Base-by-base conservation (phyloP, 2,888 invertebrate species). In the Orchesellides sinensis region DNA sequence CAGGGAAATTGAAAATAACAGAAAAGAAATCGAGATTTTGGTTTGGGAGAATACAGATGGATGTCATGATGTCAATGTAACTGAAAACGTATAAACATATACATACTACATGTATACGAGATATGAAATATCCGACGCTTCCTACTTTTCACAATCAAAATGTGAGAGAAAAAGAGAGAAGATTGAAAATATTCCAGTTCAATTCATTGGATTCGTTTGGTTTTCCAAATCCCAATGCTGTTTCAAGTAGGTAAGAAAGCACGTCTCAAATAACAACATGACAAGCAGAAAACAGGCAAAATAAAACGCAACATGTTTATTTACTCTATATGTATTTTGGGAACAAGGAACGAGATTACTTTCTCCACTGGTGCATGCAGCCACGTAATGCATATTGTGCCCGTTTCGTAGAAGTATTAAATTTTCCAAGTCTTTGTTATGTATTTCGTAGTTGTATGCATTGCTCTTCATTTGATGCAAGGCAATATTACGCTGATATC, bases 131-230 rank as follows among this genome's bases (percentile, higher is more conserved):
- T n/a, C n/a, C n/a, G n/a, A n/a, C n/a, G n/a, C n/a, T n/a, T n/a
- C n/a, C n/a, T n/a, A 35, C 35, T 35, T 12, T 21, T 52, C 21
- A 8, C 17, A 49, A 25, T 66, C 27, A 32, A 49, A 66, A 14
- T 47, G 35, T 17, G n/a, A n/a, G n/a, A n/a, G n/a, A n/a, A 14
- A 27, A 59, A 59, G 40, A 6, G 21, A 47, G 21, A 66, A 27
- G 66, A 66, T 66, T 66, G 66, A 66, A 66, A 66, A 66, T 66
- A 66, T 66, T 66, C 66, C 66, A 49, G 10, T 66, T 66, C 47
- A 66, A 63, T 63, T 35, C 40, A 23, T 63, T 40, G 61, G 8
- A 8, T 14, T 63, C 23, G 8, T 23, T 63, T 6, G 21, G 63
- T 40, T 63, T 45, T 40, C 25, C 56, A 56, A 25, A 27, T 35